Evolutionary conservation across 2,113 vertebrate genomes (phyloP), one percentile per base, ranked within the genome.

Genomic region (Caloenas nicobarica): DNA sequence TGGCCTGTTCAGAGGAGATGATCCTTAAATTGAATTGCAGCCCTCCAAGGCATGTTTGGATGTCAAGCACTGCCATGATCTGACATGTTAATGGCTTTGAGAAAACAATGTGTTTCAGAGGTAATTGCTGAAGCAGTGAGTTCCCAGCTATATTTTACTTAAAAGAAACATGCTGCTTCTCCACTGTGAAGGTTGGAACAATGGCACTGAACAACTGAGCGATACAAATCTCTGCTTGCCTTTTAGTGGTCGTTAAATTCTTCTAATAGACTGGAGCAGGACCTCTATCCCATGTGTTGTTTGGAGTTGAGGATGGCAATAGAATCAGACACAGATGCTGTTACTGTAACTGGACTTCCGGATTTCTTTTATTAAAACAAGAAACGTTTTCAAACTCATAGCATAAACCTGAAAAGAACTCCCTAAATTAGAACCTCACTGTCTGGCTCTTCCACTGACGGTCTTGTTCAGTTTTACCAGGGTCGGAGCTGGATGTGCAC

Each of bases 1-100:
- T 96, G 97, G 97, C 95, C 92, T 96, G 95, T 96, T 97, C 94
- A 2, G 94, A 90, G 96, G 97, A 98, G 96, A 96, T 96, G 97
- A 98, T 97, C 97, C 97, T 98, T 97, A 98, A 98, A 98, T 97
- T 98, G 98, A 98, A 97, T 98, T 98, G 98, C 97, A 97, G 97
- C 97, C 97, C 98, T 98, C 97, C 81, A 90, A 98, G 98, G 98
- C 96, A 78, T 98, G 98, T 98, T 98, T 98, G 98, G 97, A 98
- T 97, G 96, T 98, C 97, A 98, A 96, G 96, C 88, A 96, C 97
- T 98, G 98, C 98, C 97, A 98, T 97, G 97, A 98, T 97, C 98
- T 98, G 98, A 98, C 98, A 97, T 97, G 97, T 97, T 98, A 98
- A 98, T 98, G 97, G 97, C 97, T 95, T 97, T 95, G 97, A 98